Conservation (phyloP, 2,113 vertebrate genomes). For the Phocoena sinus region DNA sequence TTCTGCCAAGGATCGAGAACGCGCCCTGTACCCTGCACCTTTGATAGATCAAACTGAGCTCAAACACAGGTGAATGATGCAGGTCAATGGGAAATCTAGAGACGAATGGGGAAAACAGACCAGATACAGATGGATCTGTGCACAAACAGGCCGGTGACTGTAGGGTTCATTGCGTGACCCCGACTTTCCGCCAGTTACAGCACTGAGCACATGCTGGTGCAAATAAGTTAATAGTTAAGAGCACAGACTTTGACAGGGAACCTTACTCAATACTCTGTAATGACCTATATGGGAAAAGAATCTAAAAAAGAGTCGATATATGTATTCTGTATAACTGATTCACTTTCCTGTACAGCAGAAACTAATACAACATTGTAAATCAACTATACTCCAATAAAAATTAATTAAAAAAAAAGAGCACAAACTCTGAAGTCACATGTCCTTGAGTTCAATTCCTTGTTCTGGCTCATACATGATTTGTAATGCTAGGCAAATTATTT, state of each 20-base stretch:
- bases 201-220: background rate
- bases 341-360: background rate
- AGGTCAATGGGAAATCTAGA: background rate
- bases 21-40: background rate
- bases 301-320: background rate
- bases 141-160: background rate
- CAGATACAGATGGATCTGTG: background rate
- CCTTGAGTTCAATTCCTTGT: background rate
- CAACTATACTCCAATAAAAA: background rate
- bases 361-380: background rate
- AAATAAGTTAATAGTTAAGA: background rate
- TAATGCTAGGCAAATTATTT: background rate
- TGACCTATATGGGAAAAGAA: background rate
- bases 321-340: background rate
- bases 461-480: background rate
- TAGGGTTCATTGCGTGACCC: background rate
- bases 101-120: background rate
- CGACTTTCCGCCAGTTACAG: background rate
- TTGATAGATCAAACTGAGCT: background rate
- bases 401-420: background rate
- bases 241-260: background rate
- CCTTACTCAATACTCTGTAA: background rate
- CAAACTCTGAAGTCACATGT: background rate
- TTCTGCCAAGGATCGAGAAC: background rate
- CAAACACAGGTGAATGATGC: background rate